A percentile compares a stretch with the other conserved stretches of the same genome.
Conservation (phyloP, 64 coral and sea anemone genomes). For the Pachyseris speciosa region DNA sequence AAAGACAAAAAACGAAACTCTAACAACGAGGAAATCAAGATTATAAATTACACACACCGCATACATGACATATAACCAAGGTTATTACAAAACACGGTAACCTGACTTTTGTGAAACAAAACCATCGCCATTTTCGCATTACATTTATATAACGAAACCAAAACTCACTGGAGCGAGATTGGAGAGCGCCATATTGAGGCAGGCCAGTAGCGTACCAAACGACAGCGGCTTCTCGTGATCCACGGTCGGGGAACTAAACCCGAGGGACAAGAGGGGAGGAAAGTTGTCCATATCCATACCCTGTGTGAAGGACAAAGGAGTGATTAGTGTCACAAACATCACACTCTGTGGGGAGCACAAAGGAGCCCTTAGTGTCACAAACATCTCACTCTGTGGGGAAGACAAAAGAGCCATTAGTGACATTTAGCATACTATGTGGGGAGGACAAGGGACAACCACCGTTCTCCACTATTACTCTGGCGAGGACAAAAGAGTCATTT, state of each 20-base stretch:
- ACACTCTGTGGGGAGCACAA: constrained; percentile 50
- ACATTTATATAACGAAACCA: too few species aligned
- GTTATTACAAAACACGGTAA: too few species aligned
- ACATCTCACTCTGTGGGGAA: constrained; percentile 62
- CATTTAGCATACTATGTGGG: too few species aligned
- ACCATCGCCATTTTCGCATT: too few species aligned
- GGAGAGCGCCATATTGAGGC: constrained; percentile 91
- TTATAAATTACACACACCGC: too few species aligned
- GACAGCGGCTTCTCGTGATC: constrained; percentile 86
- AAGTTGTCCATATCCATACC: constrained; percentile 95
- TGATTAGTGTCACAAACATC: not conserved
- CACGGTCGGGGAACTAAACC: constrained; percentile 90
- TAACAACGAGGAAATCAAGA: not conserved
- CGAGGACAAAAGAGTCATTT: too few species aligned
- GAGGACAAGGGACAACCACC: too few species aligned
- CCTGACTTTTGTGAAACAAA: too few species aligned
- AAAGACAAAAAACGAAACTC: not conserved
- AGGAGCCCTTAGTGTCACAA: not conserved
- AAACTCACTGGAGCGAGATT: constrained; percentile 84
- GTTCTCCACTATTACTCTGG: too few species aligned
- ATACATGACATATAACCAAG: too few species aligned
- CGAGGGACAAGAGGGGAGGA: constrained; percentile 72
- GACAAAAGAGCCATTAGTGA: too few species aligned
- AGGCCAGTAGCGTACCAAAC: constrained; percentile 93
- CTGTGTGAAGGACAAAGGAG: constrained; percentile 13